Percentiles rank a stretch among this genome's conserved stretches.
These are phyloP conservation scores for Artibeus lituratus DNA, from an alignment of 2,797 vertebrate genomes.

Conservation along the genomic window DNA sequence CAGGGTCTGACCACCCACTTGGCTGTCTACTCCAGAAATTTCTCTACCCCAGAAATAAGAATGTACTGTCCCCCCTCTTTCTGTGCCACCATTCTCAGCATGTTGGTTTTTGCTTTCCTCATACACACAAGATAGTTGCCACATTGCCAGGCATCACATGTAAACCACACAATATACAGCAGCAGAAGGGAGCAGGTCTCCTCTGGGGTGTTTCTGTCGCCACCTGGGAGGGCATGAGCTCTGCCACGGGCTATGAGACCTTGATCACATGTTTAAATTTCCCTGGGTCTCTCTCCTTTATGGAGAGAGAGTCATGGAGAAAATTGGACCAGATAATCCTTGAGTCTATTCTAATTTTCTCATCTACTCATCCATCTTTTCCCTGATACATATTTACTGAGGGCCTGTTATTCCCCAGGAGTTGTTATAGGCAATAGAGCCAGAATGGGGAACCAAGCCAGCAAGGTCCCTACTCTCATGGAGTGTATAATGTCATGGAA, in stretches of 20 bases:
- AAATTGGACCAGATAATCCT: not conserved
- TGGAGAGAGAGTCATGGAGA: not conserved
- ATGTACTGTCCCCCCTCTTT: not conserved
- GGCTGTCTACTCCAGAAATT: not conserved
- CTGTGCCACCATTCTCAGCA: not conserved
- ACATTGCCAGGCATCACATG: not conserved
- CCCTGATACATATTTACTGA: not conserved
- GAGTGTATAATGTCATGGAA: not conserved
- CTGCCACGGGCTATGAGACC: not conserved
- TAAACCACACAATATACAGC: not conserved
- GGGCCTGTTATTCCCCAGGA: not conserved
- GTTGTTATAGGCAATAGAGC: not conserved
- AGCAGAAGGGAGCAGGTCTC: not conserved
- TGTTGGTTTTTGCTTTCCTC: not conserved
- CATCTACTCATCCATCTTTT: not conserved
- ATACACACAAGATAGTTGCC: not conserved
- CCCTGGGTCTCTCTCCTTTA: not conserved
- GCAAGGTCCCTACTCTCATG: not conserved
- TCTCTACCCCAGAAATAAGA: too few relatives aligned
- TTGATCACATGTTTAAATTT: not conserved
- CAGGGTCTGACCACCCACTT: not conserved
- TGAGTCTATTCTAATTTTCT: not conserved
- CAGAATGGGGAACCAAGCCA: not conserved
- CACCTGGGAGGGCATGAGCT: not conserved
- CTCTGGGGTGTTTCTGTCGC: not conserved